Percentiles rank a stretch among this genome's conserved stretches.
These are phyloP conservation scores for Agonopterix alstromeriana DNA, from an alignment of 2,888 invertebrate species.

Conservation along the genomic window DNA sequence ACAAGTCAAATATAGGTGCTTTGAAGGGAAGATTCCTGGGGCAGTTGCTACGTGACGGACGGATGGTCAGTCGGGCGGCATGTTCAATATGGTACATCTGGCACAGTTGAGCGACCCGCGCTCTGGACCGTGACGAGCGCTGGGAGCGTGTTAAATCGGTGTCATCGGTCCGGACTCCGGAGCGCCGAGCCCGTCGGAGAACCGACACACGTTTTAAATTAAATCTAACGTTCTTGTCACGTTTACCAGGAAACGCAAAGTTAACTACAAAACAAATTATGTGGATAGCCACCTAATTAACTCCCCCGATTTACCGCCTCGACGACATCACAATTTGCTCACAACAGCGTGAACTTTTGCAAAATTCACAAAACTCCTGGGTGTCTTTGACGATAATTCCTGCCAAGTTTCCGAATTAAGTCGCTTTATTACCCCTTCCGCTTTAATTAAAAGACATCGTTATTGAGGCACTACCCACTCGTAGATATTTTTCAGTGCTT, in stretches of 20 bases:
- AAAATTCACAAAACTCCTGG: constrained; percentile 33
- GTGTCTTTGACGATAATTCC: constrained; percentile 38
- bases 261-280: not conserved
- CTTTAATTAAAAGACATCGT: constrained; percentile 74
- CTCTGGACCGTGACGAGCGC: constrained; percentile 43
- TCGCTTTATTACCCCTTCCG: constrained; percentile 70
- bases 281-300: not conserved
- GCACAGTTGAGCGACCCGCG: constrained; percentile 35
- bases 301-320: constrained; percentile 11
- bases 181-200: too few species aligned
- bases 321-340: constrained; percentile 22
- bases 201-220: too few species aligned
- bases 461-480: constrained; percentile 73
- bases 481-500: constrained; percentile 74
- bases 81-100: constrained; percentile 67
- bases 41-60: constrained; percentile 50
- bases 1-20: constrained; percentile 54
- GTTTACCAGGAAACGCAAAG: not conserved
- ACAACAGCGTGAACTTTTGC: constrained; percentile 20
- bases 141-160: constrained; percentile 49
- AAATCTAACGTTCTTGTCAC: not conserved
- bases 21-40: constrained; percentile 50
- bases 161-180: constrained; percentile 27
- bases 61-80: constrained; percentile 47
- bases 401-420: constrained; percentile 57